Conservation (phyloP, 1,140 invertebrate species). For the Nasonia giraulti region DNA sequence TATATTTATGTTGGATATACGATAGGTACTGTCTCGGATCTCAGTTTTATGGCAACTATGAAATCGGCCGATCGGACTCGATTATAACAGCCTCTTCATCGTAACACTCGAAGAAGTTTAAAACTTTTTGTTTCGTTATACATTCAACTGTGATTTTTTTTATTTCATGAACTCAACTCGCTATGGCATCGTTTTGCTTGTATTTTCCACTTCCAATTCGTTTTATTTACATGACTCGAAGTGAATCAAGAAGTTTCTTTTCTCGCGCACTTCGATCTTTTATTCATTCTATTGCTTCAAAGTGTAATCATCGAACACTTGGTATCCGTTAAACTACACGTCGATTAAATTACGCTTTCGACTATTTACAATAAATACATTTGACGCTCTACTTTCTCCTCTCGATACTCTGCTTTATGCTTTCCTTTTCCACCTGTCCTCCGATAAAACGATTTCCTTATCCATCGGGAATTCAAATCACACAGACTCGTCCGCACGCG, state of each 20-base stretch:
- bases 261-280: slow-evolving; percentile 7
- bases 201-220: slow-evolving; percentile 45
- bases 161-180: slow-evolving; percentile 37
- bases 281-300: slow-evolving; percentile 68
- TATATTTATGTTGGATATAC: slow-evolving; percentile 73
- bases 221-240: slow-evolving; percentile 64
- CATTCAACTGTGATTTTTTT: slow-evolving; percentile 46
- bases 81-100: slow-evolving; percentile 51
- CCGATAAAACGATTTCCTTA: background rate
- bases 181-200: slow-evolving; percentile 49
- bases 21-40: slow-evolving; percentile 71
- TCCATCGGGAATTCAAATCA: slow-evolving; percentile 7
- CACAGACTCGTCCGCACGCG: background rate
- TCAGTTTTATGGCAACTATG: slow-evolving; percentile 67
- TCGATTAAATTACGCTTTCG: slow-evolving; percentile 71
- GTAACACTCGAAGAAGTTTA: slow-evolving; percentile 50
- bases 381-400: slow-evolving; percentile 50
- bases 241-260: slow-evolving; percentile 53
- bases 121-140: slow-evolving; percentile 45
- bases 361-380: slow-evolving; percentile 74
- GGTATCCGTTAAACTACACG: slow-evolving; percentile 64
- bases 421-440: background rate
- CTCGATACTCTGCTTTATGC: slow-evolving; percentile 42
- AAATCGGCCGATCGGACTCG: slow-evolving; percentile 50
- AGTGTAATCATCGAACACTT: slow-evolving; percentile 68